A percentile compares a stretch with the other conserved stretches of the same genome.
These are phyloP conservation scores for Falcaria lacertinaria DNA, from an alignment of 2,888 invertebrate species.

Conservation along the genomic window DNA sequence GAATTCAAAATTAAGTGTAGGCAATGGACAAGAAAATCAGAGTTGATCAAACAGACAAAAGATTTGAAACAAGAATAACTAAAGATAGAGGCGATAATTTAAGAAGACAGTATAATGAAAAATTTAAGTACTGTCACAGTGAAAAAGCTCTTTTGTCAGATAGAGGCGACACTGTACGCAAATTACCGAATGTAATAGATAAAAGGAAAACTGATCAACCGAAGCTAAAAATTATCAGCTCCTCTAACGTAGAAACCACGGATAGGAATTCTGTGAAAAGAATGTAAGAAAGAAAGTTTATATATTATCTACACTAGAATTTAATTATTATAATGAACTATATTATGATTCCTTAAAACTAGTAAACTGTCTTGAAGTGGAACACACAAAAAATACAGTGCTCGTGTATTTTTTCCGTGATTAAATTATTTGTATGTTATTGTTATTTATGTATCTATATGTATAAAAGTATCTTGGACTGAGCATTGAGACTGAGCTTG, in stretches of 20 bases:
- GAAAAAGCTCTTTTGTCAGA: slow-evolving; percentile 17
- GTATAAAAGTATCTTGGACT: too few species aligned
- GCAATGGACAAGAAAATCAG: slow-evolving; percentile 19
- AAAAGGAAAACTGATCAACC: background rate
- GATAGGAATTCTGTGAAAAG: slow-evolving; percentile 1
- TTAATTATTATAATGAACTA: too few species aligned
- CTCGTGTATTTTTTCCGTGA: too few species aligned
- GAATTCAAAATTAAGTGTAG: background rate
- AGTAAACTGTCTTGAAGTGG: too few species aligned
- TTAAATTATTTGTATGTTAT: too few species aligned
- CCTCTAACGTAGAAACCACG: background rate
- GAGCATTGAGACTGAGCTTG: too few species aligned
- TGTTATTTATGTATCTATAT: too few species aligned
- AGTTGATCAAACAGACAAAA: slow-evolving; percentile 18
- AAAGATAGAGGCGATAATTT: slow-evolving; percentile 25
- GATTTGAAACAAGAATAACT: slow-evolving; percentile 8
- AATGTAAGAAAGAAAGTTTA: too few species aligned
- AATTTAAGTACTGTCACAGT: slow-evolving; percentile 1
- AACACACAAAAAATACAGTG: too few species aligned
- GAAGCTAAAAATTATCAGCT: slow-evolving; percentile 4
- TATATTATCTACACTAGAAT: too few species aligned
- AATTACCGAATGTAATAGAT: background rate
- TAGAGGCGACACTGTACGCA: slow-evolving; percentile 25
- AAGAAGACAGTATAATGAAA: slow-evolving; percentile 7
- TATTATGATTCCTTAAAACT: too few species aligned